Percentiles rank a stretch among this genome's conserved stretches.
These are phyloP conservation scores for Amphipoea lucens DNA, from an alignment of 2,888 invertebrate species.

Conservation along the genomic window DNA sequence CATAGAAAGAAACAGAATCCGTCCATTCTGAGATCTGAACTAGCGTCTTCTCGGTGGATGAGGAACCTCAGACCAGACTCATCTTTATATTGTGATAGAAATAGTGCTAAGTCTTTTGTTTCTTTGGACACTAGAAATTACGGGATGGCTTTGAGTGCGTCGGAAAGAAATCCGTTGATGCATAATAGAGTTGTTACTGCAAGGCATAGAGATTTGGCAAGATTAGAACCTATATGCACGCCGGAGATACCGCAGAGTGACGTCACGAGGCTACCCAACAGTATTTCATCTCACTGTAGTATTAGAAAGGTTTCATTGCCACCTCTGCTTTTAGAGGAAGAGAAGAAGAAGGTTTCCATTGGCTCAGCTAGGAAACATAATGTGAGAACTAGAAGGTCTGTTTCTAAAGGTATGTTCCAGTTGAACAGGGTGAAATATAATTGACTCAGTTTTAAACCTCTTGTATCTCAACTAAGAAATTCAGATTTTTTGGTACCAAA, in stretches of 20 bases:
- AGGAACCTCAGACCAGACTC: conserved; percentile 84
- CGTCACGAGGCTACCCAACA: conserved; percentile 69
- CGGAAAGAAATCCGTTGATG: conserved; percentile 77
- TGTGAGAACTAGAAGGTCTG: conserved; percentile 71
- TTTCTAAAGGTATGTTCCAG: conserved; percentile 71
- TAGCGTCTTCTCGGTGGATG: conserved; percentile 88
- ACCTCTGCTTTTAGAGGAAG: conserved; percentile 85
- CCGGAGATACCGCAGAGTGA: conserved; percentile 80
- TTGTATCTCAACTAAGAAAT: conserved; percentile 7
- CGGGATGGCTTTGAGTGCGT: conserved; percentile 77
- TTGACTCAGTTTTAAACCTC: conserved; percentile 41
- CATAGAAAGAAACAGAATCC: conserved; percentile 81
- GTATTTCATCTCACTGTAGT: conserved; percentile 74
- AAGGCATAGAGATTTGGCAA: conserved; percentile 80
- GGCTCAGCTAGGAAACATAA: conserved; percentile 81
- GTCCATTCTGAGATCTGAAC: conserved; percentile 85
- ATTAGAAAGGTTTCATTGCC: conserved; percentile 87
- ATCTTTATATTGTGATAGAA: conserved; percentile 83
- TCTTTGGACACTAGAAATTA: conserved; percentile 84
- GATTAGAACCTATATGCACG: conserved; percentile 82
- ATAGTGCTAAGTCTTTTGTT: conserved; percentile 87
- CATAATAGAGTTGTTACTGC: conserved; percentile 83
- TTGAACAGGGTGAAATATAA: conserved; percentile 74
- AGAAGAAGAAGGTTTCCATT: conserved; percentile 78
- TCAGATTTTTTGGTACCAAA: background rate